These are phyloP conservation scores for Alouatta palliata DNA, from an alignment of 2,113 vertebrate species.

Conservation along the genomic window DNA sequence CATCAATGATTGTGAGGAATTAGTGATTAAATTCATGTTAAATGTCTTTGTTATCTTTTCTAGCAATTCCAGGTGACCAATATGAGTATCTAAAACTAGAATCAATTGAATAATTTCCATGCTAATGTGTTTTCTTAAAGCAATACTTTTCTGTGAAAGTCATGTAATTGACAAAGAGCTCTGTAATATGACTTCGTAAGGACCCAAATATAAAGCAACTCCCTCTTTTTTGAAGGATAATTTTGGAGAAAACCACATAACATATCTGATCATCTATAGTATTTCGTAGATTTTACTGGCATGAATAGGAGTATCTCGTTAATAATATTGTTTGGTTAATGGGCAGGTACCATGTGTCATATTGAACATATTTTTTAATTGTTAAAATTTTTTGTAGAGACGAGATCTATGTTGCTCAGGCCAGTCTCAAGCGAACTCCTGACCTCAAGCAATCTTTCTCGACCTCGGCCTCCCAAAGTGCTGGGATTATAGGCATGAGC, in stretches of 20 bases:
- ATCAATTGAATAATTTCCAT: not conserved
- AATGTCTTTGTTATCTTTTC: slow-evolving; percentile 4
- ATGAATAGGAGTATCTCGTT: not conserved
- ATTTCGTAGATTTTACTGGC: not conserved
- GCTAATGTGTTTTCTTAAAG: not conserved
- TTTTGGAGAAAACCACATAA: not conserved
- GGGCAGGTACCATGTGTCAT: not conserved
- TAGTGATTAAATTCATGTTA: not conserved
- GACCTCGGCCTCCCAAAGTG: too few species aligned
- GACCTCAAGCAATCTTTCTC: too few species aligned
- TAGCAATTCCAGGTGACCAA: not conserved
- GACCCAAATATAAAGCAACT: not conserved
- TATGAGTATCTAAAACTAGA: not conserved
- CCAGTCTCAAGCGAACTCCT: too few species aligned
- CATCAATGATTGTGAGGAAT: not conserved
- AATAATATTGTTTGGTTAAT: not conserved
- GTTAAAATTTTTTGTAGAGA: not conserved
- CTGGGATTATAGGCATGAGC: too few species aligned
- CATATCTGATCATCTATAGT: not conserved
- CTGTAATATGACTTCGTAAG: not conserved
- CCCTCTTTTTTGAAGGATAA: not conserved
- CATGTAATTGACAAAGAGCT: not conserved
- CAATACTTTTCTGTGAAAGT: not conserved
- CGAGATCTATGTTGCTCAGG: too few species aligned
- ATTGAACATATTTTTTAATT: not conserved